Conservation (phyloP, 1,140 invertebrate genomes). For the Drosophila sproati region DNA sequence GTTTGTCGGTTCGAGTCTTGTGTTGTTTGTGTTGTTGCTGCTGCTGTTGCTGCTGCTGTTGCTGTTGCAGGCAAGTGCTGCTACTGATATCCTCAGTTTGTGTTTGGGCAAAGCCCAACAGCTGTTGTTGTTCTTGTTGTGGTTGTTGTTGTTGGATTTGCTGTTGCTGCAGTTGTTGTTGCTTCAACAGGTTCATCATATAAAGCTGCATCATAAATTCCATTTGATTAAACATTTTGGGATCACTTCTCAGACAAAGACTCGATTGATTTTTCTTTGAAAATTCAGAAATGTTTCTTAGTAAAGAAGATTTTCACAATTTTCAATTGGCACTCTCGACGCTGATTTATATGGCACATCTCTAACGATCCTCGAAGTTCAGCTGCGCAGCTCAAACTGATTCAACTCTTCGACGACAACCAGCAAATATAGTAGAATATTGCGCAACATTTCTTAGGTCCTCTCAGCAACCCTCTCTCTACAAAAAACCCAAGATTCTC, state of each 20-base stretch:
- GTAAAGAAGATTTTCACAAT: conserved; percentile 37
- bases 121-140: conserved; percentile 52
- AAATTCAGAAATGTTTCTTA: conserved; percentile 42
- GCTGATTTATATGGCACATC: conserved; percentile 25
- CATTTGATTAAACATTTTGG: conserved; percentile 81
- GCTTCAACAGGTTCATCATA: conserved; percentile 82
- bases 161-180: conserved; percentile 65
- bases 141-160: conserved; percentile 8
- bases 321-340: conserved; percentile 47
- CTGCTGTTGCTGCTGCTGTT: not conserved
- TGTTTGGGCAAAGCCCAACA: not conserved
- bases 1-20: conserved; percentile 76
- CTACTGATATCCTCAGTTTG: conserved; percentile 7
- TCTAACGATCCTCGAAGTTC: conserved; percentile 70
- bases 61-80: conserved; percentile 34
- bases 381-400: conserved; percentile 81
- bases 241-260: conserved; percentile 51
- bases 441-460: conserved; percentile 42
- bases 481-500: conserved; percentile 29
- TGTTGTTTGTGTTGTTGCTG: conserved; percentile 45
- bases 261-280: not conserved
- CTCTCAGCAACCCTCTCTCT: conserved; percentile 63
- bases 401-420: conserved; percentile 76
- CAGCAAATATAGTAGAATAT: conserved; percentile 80
- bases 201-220: conserved; percentile 83